phyloP scores from a whole-genome alignment of 1,140 invertebrate species.

The Achatina immaculata region DNA sequence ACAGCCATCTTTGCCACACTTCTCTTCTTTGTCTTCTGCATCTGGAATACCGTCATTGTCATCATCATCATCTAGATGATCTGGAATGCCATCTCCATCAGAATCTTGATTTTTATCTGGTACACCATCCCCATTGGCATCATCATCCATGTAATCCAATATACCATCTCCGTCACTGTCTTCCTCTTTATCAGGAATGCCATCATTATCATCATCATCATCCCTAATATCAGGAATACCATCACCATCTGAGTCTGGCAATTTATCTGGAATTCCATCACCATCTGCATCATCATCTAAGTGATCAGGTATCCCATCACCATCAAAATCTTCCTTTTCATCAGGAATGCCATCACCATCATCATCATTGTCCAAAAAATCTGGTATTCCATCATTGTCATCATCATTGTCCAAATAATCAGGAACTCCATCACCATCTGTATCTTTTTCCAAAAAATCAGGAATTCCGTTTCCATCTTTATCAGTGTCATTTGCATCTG shows the following conservation, averaged over 20 bases:
- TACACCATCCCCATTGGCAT: constrained; percentile 65
- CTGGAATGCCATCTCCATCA: constrained; percentile 33
- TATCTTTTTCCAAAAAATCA: constrained; percentile 55
- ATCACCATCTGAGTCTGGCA: constrained; percentile 61
- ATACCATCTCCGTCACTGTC: constrained; percentile 60
- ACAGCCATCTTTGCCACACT: constrained; percentile 40
- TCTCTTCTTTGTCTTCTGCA: constrained; percentile 53
- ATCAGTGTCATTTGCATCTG: constrained; percentile 53
- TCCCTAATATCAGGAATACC: constrained; percentile 66
- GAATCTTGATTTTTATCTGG: constrained; percentile 42
- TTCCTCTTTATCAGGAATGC: constrained; percentile 58
- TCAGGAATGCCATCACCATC: constrained; percentile 63
- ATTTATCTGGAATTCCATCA: constrained; percentile 61
- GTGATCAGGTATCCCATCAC: constrained; percentile 69
- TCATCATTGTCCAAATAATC: constrained; percentile 66
- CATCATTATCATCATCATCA: constrained; percentile 64
- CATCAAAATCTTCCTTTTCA: constrained; percentile 59
- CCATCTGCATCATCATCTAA: constrained; percentile 64
- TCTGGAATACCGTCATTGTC: constrained; percentile 62
- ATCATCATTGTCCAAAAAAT: constrained; percentile 59
- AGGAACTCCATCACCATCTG: constrained; percentile 60
- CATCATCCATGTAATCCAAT: constrained; percentile 58
- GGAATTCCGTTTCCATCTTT: constrained; percentile 62
- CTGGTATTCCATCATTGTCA: constrained; percentile 66
- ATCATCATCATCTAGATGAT: constrained; percentile 47